Base-by-base conservation (phyloP, 2,797 vertebrate genomes). In the Propithecus perrieri region DNA sequence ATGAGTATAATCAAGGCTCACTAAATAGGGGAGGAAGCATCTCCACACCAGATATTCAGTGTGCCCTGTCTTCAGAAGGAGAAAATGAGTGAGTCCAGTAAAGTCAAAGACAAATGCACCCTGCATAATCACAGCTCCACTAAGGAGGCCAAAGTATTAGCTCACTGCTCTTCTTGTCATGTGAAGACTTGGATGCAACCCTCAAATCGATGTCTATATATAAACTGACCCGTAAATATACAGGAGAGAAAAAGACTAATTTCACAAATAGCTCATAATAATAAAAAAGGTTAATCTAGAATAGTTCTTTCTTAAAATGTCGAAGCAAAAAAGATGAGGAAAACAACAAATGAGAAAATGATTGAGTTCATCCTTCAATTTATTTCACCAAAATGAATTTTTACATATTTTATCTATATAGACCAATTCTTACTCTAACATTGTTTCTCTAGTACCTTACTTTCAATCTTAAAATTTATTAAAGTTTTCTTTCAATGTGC, bases 361-460 rank as follows among this genome's bases (percentile, higher is more conserved):
- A 89, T 35, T 81, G 28, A 81, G 6, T 72, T 88, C 57, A 81
- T 69, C 4, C 28, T 28, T 41, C 63, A 10, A 35, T 30, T 81
- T 95, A 91, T 30, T 81, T 95, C 28, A 92, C n/a, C 12, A 69
- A 71, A 3, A 94, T 69, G 9, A 86, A 88, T 48, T 55, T 96
- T 81, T 46, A 83, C 8, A n/a, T 72, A 57, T 30, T 41, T 61
- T 74, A 85, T 43, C 43, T 50, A 57, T 33, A 33, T 57, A 75
- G 50, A 89, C 18, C n/a, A 78, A 71, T 53, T 86, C 89, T 95
- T 85, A 17, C 38, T 85, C 33, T 71, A 91, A 67, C 3, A 59
- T 30, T 84, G 67, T 30, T 74, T 94, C 46, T 94, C 57, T 79
- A 83, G 26, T 50, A 55, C 13, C 59, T 91, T 63, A 72, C 28